Percentiles rank a stretch among this genome's conserved stretches.
phyloP scores from a whole-genome alignment of 2,113 vertebrate species.

The Apodemus speciosus region DNA sequence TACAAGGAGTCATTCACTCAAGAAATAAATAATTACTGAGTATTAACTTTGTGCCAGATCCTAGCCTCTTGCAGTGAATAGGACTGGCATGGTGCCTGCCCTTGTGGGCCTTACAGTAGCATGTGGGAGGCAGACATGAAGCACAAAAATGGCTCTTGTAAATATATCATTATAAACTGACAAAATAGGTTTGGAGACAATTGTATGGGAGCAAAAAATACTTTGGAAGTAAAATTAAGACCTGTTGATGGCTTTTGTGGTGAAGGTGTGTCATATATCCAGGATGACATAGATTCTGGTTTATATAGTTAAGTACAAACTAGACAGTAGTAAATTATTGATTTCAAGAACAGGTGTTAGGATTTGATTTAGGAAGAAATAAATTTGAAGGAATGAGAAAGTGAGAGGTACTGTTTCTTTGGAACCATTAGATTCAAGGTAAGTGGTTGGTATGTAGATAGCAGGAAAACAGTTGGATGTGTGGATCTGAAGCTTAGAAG shows the following conservation, averaged over 20 bases:
- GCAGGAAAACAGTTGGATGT: constrained; percentile 47
- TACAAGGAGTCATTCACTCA: constrained; percentile 39
- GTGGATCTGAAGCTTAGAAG: constrained; percentile 1
- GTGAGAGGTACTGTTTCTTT: neutral
- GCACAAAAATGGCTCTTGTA: neutral
- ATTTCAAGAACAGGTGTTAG: constrained; percentile 12
- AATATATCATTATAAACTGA: neutral
- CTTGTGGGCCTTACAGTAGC: neutral
- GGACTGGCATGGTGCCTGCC: neutral
- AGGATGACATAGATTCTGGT: constrained; percentile 1
- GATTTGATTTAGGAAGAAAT: neutral
- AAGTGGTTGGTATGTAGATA: constrained; percentile 15
- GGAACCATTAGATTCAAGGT: constrained; percentile 17
- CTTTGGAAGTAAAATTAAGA: constrained; percentile 45
- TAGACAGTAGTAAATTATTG: neutral
- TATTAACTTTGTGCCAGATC: neutral
- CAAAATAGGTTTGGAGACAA: constrained; percentile 11
- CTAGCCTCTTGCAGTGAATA: neutral
- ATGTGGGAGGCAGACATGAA: neutral
- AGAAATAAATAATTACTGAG: constrained; percentile 12
- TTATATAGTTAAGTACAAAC: neutral
- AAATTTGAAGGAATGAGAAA: neutral
- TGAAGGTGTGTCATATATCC: neutral
- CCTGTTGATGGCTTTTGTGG: constrained; percentile 30
- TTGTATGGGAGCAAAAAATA: neutral